A percentile compares a stretch with the other conserved stretches of the same genome.
Evolutionary conservation across 1,140 invertebrate species (phyloP).

Genomic region (Lysiphlebus fabarum): DNA sequence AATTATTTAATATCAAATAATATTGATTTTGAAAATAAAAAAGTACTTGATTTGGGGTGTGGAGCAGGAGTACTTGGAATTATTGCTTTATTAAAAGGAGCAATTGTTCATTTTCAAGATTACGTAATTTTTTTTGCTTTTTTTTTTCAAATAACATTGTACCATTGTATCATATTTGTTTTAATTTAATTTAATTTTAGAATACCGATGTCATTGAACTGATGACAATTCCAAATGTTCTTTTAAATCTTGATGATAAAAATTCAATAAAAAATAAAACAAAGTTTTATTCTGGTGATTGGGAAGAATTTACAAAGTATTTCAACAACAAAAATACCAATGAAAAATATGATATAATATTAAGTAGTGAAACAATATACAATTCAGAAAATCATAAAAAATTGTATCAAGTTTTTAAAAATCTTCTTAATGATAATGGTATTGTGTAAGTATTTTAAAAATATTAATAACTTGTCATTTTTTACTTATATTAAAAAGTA

Average conservation of each 20-base stretch:
- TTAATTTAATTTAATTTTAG: slow-evolving; percentile 63
- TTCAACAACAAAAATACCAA: slow-evolving; percentile 33
- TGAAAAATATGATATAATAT: slow-evolving; percentile 74
- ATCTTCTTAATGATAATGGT: slow-evolving; percentile 65
- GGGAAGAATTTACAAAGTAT: slow-evolving; percentile 63
- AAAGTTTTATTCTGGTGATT: slow-evolving; percentile 79
- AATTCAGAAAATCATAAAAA: slow-evolving; percentile 77
- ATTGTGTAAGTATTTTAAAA: slow-evolving; percentile 51
- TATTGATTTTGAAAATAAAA: slow-evolving; percentile 53
- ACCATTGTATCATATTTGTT: slow-evolving; percentile 16
- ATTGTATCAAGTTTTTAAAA: slow-evolving; percentile 67
- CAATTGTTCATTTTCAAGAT: slow-evolving; percentile 82
- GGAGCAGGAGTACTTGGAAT: slow-evolving; percentile 80
- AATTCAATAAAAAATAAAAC: slow-evolving; percentile 49
- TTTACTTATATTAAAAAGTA: slow-evolving; percentile 17
- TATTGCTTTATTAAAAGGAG: slow-evolving; percentile 63
- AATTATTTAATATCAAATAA: slow-evolving; percentile 59
- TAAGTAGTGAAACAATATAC: slow-evolving; percentile 90
- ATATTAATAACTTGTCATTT: slow-evolving; percentile 7
- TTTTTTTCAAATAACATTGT: background rate
- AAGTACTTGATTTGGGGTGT: slow-evolving; percentile 81
- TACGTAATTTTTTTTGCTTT: slow-evolving; percentile 69
- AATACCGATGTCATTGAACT: slow-evolving; percentile 72
- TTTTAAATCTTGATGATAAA: slow-evolving; percentile 63
- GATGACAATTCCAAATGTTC: slow-evolving; percentile 76